Percentiles rank a stretch among this genome's conserved stretches.
phyloP scores from a whole-genome alignment of 2,113 vertebrate species.

The Charina bottae region DNA sequence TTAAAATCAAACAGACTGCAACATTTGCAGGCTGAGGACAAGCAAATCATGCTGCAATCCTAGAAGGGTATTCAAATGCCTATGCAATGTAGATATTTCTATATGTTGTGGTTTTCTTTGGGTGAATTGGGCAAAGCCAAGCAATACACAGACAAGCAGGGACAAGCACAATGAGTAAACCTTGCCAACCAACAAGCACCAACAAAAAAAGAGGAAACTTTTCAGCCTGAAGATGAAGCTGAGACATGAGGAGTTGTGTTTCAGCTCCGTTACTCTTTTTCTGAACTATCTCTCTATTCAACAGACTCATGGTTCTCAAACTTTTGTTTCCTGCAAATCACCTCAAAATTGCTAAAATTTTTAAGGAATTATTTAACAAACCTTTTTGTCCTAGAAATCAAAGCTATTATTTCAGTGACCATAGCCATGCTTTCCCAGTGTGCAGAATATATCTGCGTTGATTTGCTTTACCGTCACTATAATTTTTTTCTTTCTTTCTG shows the following conservation, averaged over 20 bases:
- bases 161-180: neutral
- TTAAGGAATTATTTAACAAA: neutral
- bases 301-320: neutral
- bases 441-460: neutral
- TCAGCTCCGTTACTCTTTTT: neutral
- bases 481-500: neutral
- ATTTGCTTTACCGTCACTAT: neutral
- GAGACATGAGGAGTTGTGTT: neutral
- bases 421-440: neutral
- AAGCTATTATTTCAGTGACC: neutral
- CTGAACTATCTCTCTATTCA: neutral
- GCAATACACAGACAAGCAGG: neutral
- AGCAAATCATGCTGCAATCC: neutral
- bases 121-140: neutral
- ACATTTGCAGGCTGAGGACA: neutral
- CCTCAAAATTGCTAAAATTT: neutral
- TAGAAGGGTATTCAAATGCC: neutral
- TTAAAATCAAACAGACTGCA: neutral
- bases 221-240: neutral
- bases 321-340: neutral
- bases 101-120: neutral
- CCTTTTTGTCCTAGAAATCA: neutral
- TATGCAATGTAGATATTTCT: neutral
- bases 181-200: neutral
- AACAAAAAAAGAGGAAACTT: neutral